phyloP scores from a whole-genome alignment of 2,113 vertebrate genomes.

The Pleuronectes platessa region DNA sequence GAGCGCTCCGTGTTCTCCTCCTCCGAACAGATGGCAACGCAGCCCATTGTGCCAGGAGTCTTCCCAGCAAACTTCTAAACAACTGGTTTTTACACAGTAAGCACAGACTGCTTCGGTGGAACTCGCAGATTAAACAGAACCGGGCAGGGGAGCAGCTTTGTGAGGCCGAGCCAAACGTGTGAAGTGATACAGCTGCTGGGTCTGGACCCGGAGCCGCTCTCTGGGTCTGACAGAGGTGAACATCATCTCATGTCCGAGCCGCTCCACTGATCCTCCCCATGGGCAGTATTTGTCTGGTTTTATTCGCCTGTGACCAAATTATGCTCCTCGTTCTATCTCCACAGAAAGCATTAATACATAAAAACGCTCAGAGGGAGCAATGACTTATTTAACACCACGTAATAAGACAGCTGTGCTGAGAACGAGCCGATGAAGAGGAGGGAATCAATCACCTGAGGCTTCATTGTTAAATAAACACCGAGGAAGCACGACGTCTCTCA shows the following conservation, averaged over 20 bases:
- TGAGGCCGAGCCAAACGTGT: slow-evolving; percentile 53
- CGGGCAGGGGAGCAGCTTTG: slow-evolving; percentile 33
- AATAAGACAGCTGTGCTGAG: slow-evolving; percentile 8
- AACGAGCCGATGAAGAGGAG: slow-evolving; percentile 12
- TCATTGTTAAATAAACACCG: slow-evolving; percentile 23
- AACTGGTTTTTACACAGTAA: slow-evolving; percentile 54
- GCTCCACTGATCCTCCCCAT: slow-evolving; percentile 33
- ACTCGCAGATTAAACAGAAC: slow-evolving; percentile 46
- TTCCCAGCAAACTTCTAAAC: slow-evolving; percentile 55
- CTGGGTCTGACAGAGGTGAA: slow-evolving; percentile 7
- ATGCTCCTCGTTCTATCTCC: too few relatives aligned
- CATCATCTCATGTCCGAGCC: slow-evolving; percentile 18
- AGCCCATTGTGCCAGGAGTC: slow-evolving; percentile 38
- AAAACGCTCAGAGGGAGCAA: not conserved
- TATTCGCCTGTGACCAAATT: not conserved
- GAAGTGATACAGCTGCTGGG: slow-evolving; percentile 66
- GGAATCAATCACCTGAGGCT: not conserved
- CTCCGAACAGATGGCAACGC: slow-evolving; percentile 70
- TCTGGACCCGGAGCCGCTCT: slow-evolving; percentile 1
- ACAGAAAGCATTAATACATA: too few relatives aligned
- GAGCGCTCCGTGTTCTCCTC: slow-evolving; percentile 41
- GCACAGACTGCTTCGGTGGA: slow-evolving; percentile 44
- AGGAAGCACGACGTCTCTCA: not conserved
- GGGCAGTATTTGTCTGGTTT: slow-evolving; percentile 3
- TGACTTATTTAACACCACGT: not conserved